Evolutionary conservation across 30 jellyfish, hydroid and myxozoan genomes (phyloP), one percentile per base, ranked within the genome.

Genomic region (Mastigias papua): DNA sequence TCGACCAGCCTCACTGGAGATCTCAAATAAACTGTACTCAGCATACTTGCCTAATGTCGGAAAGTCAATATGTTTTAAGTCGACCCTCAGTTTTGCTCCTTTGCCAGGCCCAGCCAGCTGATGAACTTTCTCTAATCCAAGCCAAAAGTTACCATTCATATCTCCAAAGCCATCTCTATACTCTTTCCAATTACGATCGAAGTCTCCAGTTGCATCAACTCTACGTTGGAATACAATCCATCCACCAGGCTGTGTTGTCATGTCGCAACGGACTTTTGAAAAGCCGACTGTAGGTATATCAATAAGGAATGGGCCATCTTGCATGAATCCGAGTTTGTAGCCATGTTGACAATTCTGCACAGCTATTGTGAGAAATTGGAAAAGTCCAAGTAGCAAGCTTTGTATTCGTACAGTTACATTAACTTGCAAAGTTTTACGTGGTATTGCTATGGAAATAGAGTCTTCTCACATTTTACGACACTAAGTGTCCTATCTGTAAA

Each of bases 61-160:
- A 46, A 6, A 16, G 29, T 58, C 78, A 13, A 4, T 7, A 9
- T 33, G 3, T 32, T 69, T 29, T 3, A 69, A 25, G 33, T 27
- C 81, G 27, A 69, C 31, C 2, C 62, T 20, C 15, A 69, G 27
- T 16, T 3, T 29, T 1, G 42, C 81, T 21, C 17, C 81, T 10
- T n/a, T 21, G 21, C 42, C 63, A 19, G 60, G 34, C n/a, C 63
- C 16, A 3, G 81, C 16, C n/a, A 69, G 27, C 62, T 32, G 61
- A 69, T 69, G 62, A 1, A 69, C 2, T 8, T 19, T 37, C 63
- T 69, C 81, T 20, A 69, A 30, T 15, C 81, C 81, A 6, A 69
- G 62, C 81, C 62, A 69, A 23, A 69, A 30, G 63, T 69, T 69
- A 4, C 81, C 81, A 19, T 6, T n/a, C 13, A 25, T 25, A 17